These are phyloP conservation scores for Artemia sinica DNA, from an alignment of 2,888 invertebrate species.

Conservation along the genomic window DNA sequence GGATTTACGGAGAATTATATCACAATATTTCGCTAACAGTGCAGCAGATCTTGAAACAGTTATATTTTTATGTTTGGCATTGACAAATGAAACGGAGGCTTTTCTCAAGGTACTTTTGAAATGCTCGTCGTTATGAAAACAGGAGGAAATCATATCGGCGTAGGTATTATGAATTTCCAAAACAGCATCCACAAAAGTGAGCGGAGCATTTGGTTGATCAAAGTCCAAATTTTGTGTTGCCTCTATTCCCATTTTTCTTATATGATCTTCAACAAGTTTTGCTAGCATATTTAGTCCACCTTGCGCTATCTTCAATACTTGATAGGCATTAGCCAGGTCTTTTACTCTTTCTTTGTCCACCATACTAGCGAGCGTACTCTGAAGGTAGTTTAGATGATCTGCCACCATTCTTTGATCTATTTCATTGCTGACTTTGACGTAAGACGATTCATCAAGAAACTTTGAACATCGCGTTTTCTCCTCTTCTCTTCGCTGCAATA, in stretches of 20 bases:
- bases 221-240: slow-evolving; percentile 52
- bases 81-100: slow-evolving; percentile 81
- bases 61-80: slow-evolving; percentile 48
- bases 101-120: slow-evolving; percentile 87
- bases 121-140: slow-evolving; percentile 76
- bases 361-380: slow-evolving; percentile 53
- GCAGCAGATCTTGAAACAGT: slow-evolving; percentile 69
- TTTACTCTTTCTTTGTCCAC: slow-evolving; percentile 56
- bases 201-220: slow-evolving; percentile 48
- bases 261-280: slow-evolving; percentile 48
- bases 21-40: slow-evolving; percentile 73
- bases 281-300: slow-evolving; percentile 50
- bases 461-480: slow-evolving; percentile 58
- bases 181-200: slow-evolving; percentile 82
- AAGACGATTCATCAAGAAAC: slow-evolving; percentile 46
- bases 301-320: slow-evolving; percentile 56
- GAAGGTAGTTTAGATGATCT: slow-evolving; percentile 55
- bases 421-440: slow-evolving; percentile 39
- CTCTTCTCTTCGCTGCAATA: slow-evolving; percentile 54
- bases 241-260: slow-evolving; percentile 48
- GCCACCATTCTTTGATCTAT: slow-evolving; percentile 50
- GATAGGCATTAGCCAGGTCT: slow-evolving; percentile 79
- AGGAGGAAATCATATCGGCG: slow-evolving; percentile 61
- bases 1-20: slow-evolving; percentile 66
- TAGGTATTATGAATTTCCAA: slow-evolving; percentile 75